Conservation (phyloP, 2,113 vertebrate species). For the Paradoxurus hermaphroditus region DNA sequence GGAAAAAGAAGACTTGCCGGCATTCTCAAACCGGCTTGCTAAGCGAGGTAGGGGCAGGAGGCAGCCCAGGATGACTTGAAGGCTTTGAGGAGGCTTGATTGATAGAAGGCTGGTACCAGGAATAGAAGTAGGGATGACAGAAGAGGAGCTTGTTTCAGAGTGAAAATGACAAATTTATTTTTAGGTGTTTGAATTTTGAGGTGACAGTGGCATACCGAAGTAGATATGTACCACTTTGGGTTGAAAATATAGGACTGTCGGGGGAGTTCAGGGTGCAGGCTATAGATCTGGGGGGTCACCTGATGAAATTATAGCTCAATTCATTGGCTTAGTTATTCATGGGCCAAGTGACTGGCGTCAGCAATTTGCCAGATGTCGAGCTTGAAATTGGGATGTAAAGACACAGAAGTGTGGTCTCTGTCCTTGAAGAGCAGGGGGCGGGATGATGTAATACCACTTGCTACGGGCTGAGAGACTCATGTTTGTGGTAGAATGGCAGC, state of each 20-base stretch:
- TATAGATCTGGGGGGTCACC: background rate
- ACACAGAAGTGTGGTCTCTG: background rate
- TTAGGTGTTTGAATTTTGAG: constrained; percentile 68
- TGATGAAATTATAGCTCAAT: background rate
- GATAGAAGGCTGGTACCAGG: constrained; percentile 57
- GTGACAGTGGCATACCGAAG: constrained; percentile 66
- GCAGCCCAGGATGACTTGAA: constrained; percentile 31
- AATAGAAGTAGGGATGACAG: constrained; percentile 70
- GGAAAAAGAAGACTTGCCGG: background rate
- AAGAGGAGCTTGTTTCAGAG: constrained; percentile 61
- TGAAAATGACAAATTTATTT: constrained; percentile 73
- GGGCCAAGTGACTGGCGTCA: background rate
- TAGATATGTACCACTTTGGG: constrained; percentile 49
- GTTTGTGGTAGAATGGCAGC: background rate
- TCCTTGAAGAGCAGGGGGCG: background rate
- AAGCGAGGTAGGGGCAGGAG: constrained; percentile 24
- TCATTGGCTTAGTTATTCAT: background rate
- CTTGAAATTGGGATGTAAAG: background rate
- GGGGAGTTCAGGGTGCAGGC: background rate
- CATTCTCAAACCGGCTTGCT: background rate
- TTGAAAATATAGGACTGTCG: constrained; percentile 31
- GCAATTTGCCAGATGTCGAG: background rate
- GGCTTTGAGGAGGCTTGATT: constrained; percentile 63
- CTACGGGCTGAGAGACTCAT: background rate
- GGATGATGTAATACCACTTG: background rate